Percentiles rank a stretch among this genome's conserved stretches.
These are phyloP conservation scores for Limnephilus auricula DNA, from an alignment of 2,888 invertebrate species.

Conservation along the genomic window DNA sequence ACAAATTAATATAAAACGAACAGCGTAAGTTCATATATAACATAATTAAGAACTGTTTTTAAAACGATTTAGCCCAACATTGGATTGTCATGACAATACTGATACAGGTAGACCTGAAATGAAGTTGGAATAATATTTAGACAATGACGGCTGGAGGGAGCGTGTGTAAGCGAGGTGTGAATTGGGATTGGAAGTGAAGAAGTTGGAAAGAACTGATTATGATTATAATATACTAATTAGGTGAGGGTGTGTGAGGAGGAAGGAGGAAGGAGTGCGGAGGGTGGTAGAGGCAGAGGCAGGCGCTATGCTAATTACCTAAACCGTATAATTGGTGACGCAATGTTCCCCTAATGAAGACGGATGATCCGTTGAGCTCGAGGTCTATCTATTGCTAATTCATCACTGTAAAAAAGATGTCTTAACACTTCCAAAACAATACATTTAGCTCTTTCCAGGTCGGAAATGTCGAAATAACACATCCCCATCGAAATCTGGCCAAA, in stretches of 20 bases:
- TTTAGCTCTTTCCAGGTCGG: not conserved
- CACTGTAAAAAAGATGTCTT: conserved; percentile 3
- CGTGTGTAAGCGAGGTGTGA: not conserved
- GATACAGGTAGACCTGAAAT: not conserved
- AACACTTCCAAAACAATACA: not conserved
- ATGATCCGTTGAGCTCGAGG: not conserved
- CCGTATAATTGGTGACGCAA: conserved; percentile 36
- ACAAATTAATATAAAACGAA: no score
- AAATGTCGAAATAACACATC: not conserved
- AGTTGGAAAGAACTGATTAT: not conserved
- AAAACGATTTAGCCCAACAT: not conserved
- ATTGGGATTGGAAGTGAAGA: not conserved
- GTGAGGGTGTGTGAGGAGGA: not conserved
- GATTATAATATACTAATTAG: no score
- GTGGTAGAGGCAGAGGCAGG: not conserved
- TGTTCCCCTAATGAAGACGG: conserved; percentile 36
- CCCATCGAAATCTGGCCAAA: not conserved
- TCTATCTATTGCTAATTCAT: conserved; percentile 21
- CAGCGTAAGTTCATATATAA: no score
- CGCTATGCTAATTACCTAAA: conserved; percentile 5
- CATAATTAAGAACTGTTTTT: no score
- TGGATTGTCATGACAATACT: not conserved
- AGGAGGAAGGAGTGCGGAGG: not conserved
- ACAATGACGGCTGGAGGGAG: not conserved
- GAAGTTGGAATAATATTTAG: no score